These are phyloP conservation scores for Ctenoplectra terminalis DNA, from an alignment of 1,140 invertebrate genomes.

Conservation along the genomic window DNA sequence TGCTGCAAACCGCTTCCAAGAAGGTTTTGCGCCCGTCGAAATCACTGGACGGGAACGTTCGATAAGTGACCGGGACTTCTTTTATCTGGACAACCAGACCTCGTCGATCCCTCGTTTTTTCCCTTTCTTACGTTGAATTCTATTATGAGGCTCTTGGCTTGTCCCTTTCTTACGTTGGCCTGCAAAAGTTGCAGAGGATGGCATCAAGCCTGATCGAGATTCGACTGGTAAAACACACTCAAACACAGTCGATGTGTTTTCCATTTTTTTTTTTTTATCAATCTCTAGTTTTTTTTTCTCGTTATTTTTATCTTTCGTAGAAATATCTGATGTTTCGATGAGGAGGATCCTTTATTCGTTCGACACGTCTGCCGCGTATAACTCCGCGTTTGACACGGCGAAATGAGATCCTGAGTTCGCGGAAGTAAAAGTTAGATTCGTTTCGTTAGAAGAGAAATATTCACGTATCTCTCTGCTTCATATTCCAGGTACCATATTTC, in stretches of 20 bases:
- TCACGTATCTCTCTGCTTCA: not conserved
- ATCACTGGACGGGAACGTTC: constrained; percentile 53
- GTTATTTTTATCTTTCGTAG: not conserved
- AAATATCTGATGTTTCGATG: not conserved
- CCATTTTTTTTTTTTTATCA: not conserved
- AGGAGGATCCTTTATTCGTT: constrained; percentile 16
- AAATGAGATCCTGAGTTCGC: not conserved
- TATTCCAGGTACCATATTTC: not conserved
- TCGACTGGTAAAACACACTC: constrained; percentile 34
- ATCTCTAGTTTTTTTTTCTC: not conserved
- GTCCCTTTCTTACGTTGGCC: constrained; percentile 50
- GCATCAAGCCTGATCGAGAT: constrained; percentile 48
- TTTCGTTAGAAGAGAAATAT: not conserved
- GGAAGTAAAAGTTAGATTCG: constrained; percentile 11
- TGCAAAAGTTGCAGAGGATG: constrained; percentile 56
- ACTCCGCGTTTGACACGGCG: not conserved
- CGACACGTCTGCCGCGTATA: constrained; percentile 1
- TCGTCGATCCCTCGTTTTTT: not conserved
- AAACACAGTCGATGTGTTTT: not conserved
- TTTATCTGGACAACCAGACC: constrained; percentile 38
- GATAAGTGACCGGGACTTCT: constrained; percentile 56
- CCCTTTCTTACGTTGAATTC: constrained; percentile 28
- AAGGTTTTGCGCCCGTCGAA: constrained; percentile 24
- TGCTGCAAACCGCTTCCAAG: constrained; percentile 10
- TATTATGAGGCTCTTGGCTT: constrained; percentile 33